Evolutionary conservation across 2,113 vertebrate species (phyloP), one percentile per base, ranked within the genome.

Genomic region (Apeltes quadracus): DNA sequence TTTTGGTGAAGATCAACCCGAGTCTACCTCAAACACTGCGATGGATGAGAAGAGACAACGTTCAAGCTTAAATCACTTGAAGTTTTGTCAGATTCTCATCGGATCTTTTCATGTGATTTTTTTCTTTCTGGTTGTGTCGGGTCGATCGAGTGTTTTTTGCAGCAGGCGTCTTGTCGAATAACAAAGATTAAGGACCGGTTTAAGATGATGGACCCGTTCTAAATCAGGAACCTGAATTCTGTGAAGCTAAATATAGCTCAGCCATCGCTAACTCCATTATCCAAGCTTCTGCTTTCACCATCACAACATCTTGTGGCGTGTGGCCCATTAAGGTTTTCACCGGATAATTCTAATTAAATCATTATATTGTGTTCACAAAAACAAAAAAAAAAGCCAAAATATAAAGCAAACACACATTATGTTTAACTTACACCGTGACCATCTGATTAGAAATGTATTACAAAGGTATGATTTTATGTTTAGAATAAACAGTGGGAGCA

Each of bases 1-100:
- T 87, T 88, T 57, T 71, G 70, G 46, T 0, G 39, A 3, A 55
- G 29, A 82, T n/a, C 7, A 34, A 34, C 23, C 23, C 5, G 15
- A 23, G 13, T 48, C 66, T 3, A 44, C 4, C 7, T 1, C 11
- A 38, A 50, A 20, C 13, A 44, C 36, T 12, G 22, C 3, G 2
- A 29, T 12, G 38, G 27, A 50, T 7, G 62, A 50, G 23, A 18
- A 73, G 29, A 72, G 32, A 59, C n/a, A 39, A 76, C 29, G 4
- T 13, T 16, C 14, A 25, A 23, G 9, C 55, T 55, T 29, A 43
- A 14, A 7, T 55, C 5, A 1, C 4, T 64, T 44, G 18, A 15
- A 54, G 22, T 48, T 18, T 12, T 4, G 7, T 25, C 32, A 16
- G 22, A 8, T 56, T 3, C 27, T n/a, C n/a, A n/a, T n/a, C n/a